phyloP scores from a whole-genome alignment of 1,140 invertebrate species.

The Drosophila sp. region DNA sequence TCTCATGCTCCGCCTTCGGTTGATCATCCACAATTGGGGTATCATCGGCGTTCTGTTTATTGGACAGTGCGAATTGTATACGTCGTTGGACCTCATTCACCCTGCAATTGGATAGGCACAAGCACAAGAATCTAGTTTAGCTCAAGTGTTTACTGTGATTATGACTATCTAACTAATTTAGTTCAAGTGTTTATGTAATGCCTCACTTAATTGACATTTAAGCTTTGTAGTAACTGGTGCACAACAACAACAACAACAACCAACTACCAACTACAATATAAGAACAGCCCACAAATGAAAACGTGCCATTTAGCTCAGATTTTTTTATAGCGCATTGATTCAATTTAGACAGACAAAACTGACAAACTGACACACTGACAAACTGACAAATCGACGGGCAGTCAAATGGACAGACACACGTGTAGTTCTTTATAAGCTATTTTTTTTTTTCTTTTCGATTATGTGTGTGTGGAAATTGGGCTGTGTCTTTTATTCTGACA shows the following conservation, averaged over 20 bases:
- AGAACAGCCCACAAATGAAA: slow-evolving; percentile 29
- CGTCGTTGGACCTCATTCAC: slow-evolving; percentile 64
- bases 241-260: slow-evolving; percentile 9
- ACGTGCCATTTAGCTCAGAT: slow-evolving; percentile 49
- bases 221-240: slow-evolving; percentile 57
- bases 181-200: slow-evolving; percentile 76
- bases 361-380: slow-evolving; percentile 2
- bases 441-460: slow-evolving; percentile 43
- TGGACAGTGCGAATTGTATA: slow-evolving; percentile 59
- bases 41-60: slow-evolving; percentile 46
- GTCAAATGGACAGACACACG: slow-evolving; percentile 10
- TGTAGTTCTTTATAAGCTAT: slow-evolving; percentile 60
- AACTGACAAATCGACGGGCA: neutral
- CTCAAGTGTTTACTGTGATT: slow-evolving; percentile 7
- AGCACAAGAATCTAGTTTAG: slow-evolving; percentile 11
- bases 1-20: slow-evolving; percentile 56
- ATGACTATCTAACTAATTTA: slow-evolving; percentile 52
- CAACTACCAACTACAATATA: slow-evolving; percentile 6
- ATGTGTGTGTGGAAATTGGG: slow-evolving; percentile 42
- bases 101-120: slow-evolving; percentile 40
- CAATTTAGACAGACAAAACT: slow-evolving; percentile 58
- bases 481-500: slow-evolving; percentile 26
- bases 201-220: slow-evolving; percentile 77
- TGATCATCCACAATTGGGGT: slow-evolving; percentile 29
- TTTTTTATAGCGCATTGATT: slow-evolving; percentile 70